Evolutionary conservation across 1,140 invertebrate genomes (phyloP).

Genomic region (Drosophila lacertosa): DNA sequence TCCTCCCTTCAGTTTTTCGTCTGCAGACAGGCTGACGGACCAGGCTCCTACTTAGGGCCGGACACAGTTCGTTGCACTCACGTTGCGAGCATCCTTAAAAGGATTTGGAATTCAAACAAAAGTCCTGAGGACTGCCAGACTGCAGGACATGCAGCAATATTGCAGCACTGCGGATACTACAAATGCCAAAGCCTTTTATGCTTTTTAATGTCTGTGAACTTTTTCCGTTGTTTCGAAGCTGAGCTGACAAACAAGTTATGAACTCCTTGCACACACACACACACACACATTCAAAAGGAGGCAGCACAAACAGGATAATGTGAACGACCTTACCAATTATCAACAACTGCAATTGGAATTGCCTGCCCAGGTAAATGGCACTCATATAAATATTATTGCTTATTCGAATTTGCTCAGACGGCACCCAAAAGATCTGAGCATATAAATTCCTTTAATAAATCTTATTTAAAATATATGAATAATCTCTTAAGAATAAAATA

Average conservation of each 20-base stretch:
- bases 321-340: constrained; percentile 70
- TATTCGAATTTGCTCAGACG: constrained; percentile 2
- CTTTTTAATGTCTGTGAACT: constrained; percentile 72
- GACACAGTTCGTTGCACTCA: constrained; percentile 73
- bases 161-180: constrained; percentile 36
- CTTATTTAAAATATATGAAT: background rate
- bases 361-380: constrained; percentile 20
- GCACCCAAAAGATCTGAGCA: constrained; percentile 4
- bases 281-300: constrained; percentile 36
- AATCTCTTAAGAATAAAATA: background rate
- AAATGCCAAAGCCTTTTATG: constrained; percentile 42
- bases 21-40: constrained; percentile 43
- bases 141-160: constrained; percentile 36
- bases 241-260: constrained; percentile 55
- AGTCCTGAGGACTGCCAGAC: constrained; percentile 51
- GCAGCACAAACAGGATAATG: constrained; percentile 63
- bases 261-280: constrained; percentile 11
- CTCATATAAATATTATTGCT: constrained; percentile 20
- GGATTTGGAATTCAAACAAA: constrained; percentile 56
- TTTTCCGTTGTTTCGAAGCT: constrained; percentile 60
- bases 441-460: background rate
- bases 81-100: constrained; percentile 50
- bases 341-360: constrained; percentile 44
- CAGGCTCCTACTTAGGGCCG: constrained; percentile 30
- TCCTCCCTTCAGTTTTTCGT: constrained; percentile 8